Percentiles rank a stretch among this genome's conserved stretches.
These are phyloP conservation scores for Tinea trinotella DNA, from an alignment of 2,888 invertebrate genomes.

Conservation along the genomic window DNA sequence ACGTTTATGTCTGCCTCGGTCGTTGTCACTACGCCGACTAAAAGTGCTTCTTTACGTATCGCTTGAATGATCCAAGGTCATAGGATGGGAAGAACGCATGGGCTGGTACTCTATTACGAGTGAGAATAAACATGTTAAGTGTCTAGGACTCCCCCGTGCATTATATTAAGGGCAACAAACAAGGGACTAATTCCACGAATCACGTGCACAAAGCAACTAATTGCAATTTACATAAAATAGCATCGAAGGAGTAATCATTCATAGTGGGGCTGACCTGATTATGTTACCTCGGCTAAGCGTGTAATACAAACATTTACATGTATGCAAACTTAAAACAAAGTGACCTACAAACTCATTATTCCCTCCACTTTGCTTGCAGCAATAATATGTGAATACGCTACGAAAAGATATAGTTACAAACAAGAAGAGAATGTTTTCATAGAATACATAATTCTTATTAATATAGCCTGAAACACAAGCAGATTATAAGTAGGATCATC, in stretches of 20 bases:
- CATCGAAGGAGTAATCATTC: conserved; percentile 1
- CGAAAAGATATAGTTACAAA: neutral
- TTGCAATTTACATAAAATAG: neutral
- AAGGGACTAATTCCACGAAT: neutral
- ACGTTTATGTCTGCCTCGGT: too few species aligned
- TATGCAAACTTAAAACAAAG: conserved; percentile 1
- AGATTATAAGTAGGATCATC: too few species aligned
- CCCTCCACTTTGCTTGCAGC: neutral
- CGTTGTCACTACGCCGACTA: too few species aligned
- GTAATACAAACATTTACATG: conserved; percentile 16
- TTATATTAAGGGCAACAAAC: neutral
- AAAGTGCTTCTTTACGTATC: too few species aligned
- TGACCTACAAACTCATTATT: conserved; percentile 12
- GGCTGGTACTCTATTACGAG: too few species aligned
- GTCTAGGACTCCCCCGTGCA: too few species aligned
- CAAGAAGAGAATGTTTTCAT: neutral
- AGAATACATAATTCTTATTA: neutral
- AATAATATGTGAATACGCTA: neutral
- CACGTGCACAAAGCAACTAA: neutral
- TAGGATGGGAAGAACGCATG: too few species aligned
- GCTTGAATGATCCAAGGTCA: too few species aligned
- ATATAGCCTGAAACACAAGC: too few species aligned
- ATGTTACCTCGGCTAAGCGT: conserved; percentile 15
- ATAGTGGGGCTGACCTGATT: conserved; percentile 9
- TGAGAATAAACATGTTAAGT: too few species aligned